These are phyloP conservation scores for Montipora sp. DNA, from an alignment of 64 coral and sea anemone genomes.

Conservation along the genomic window DNA sequence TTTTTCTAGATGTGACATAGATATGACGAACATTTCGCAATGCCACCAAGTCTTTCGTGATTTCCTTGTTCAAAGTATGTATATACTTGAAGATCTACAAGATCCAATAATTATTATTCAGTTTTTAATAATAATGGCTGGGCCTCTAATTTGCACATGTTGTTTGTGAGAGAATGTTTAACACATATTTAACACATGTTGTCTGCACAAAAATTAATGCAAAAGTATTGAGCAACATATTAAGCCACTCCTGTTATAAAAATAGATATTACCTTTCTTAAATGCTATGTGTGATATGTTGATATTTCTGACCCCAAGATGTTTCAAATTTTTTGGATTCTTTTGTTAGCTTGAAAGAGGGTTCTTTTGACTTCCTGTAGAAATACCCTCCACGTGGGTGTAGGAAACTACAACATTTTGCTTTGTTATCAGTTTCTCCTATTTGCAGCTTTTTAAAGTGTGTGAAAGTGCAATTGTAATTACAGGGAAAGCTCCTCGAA, in stretches of 20 bases:
- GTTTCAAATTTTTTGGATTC: neutral
- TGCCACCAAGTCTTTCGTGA: too few relatives aligned
- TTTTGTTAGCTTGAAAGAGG: neutral
- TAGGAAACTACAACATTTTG: neutral
- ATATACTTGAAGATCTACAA: too few relatives aligned
- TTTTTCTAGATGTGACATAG: neutral
- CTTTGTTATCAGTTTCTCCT: neutral
- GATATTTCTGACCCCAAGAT: neutral
- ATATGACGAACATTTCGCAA: neutral
- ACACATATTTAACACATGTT: neutral
- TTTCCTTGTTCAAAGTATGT: too few relatives aligned
- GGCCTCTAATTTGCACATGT: too few relatives aligned
- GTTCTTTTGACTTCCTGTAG: neutral
- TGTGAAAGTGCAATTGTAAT: neutral
- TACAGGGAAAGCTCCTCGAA: neutral
- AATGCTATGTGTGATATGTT: neutral
- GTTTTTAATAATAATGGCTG: too few relatives aligned
- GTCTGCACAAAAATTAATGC: neutral
- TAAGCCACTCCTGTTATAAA: neutral
- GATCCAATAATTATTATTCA: too few relatives aligned
- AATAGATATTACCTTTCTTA: conserved; percentile 10
- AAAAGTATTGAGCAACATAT: neutral
- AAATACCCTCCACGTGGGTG: conserved; percentile 8
- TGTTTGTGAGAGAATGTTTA: too few relatives aligned
- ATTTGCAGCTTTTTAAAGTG: neutral